Evolutionary conservation across 2,888 invertebrate genomes (phyloP), one percentile per base, ranked within the genome.

Genomic region (Saturnia japonica): DNA sequence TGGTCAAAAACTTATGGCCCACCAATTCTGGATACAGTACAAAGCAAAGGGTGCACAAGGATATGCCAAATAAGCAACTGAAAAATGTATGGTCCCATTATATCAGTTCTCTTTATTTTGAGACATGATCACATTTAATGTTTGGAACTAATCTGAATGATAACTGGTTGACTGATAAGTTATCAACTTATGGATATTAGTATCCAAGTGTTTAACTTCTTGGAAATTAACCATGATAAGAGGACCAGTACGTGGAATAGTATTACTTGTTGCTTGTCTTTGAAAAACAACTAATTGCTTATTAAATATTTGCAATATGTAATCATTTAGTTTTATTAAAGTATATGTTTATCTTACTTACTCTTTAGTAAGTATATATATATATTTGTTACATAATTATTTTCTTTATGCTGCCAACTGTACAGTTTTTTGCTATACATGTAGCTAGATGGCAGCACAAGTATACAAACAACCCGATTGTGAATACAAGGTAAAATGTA

Each of bases 361-460:
- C n/a, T n/a, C n/a, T n/a, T n/a, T 34, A 34, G 34, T 34, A 34
- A 4, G 34, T 34, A 34, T 34, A 34, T 19, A 47, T 47, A 6
- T 47, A 47, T n/a, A 47, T 47, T 47, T 47, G 1, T 47, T 47
- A 47, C 16, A 7, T 47, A 7, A 22, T 22, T 22, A 22, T 54
- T 25, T 4, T 25, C 28, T 25, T 64, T 40, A 12, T 40, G 64
- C 64, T 64, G 64, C 64, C 64, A 64, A 64, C 64, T 64, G 64
- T 64, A 64, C 64, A 64, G 6, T 40, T 40, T 64, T 64, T 40
- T 40, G 19, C n/a, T 64, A 40, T 64, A 64, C 1, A 19, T n/a
- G 9, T 51, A 54, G 1, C 40, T 68, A 68, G 68, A 68, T 68
- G 68, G 68, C 68, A 51, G 51, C 68, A 45, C 68, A 68, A 19